A percentile compares a stretch with the other conserved stretches of the same genome.
Evolutionary conservation across 2,113 vertebrate genomes (phyloP).

Genomic region (human (Homo sapiens)): GRCh38 chr2:235989001-235989500

Average conservation of each 20-base stretch:
- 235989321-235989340: rapidly evolving
- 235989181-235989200: not conserved
- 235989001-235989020: not conserved
- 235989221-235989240: too few species aligned
- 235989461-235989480: rapidly evolving
- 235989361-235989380: rapidly evolving
- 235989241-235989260: rapidly evolving
- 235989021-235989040: not conserved
- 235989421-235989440: rapidly evolving
- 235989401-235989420: rapidly evolving
- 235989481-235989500: too few species aligned
- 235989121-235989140: too few species aligned
- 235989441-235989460: rapidly evolving
- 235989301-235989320: not conserved
- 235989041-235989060: not conserved
- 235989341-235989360: not conserved
- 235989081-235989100: not conserved
- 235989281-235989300: not conserved
- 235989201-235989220: not conserved
- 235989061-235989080: not conserved
- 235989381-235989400: not conserved
- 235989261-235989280: rapidly evolving
- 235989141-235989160: rapidly evolving
- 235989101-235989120: too few species aligned
- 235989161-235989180: rapidly evolving